Conservation (phyloP, 2,113 vertebrate species). For the Bubo blakistoni region DNA sequence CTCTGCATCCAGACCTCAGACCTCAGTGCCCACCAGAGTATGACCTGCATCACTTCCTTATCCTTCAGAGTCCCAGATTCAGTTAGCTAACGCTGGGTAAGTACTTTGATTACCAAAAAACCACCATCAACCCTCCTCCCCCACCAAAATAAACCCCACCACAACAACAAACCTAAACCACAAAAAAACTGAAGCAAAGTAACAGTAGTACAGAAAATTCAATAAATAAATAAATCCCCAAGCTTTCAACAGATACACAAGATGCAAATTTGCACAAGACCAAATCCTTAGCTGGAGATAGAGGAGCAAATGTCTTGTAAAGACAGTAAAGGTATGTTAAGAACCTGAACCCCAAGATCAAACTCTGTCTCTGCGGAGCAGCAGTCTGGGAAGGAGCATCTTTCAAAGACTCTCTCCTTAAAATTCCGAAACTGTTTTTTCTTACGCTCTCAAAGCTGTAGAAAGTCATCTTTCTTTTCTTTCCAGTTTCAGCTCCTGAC, state of each 20-base stretch:
- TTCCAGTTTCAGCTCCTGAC: neutral
- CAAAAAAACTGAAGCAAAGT: neutral
- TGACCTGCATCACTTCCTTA: neutral
- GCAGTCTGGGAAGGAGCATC: neutral
- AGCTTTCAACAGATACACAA: neutral
- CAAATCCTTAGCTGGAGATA: neutral
- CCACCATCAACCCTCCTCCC: neutral
- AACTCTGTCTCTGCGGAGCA: neutral
- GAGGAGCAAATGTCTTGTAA: neutral
- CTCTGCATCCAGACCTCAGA: neutral
- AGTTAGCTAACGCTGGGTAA: neutral
- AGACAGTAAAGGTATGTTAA: neutral
- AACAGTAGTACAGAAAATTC: neutral
- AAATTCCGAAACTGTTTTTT: neutral
- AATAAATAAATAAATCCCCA: neutral
- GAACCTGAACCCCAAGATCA: neutral
- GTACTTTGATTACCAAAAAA: neutral
- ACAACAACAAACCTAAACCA: neutral
- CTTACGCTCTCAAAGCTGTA: neutral
- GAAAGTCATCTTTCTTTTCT: neutral
- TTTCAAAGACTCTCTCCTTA: neutral
- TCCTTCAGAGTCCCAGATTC: neutral
- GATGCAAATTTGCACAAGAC: neutral
- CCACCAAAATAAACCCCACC: neutral
- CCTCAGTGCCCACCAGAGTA: neutral